Evolutionary conservation across 2,888 invertebrate genomes (phyloP), one percentile per base, ranked within the genome.

Genomic region (Cerastis rubricosa): DNA sequence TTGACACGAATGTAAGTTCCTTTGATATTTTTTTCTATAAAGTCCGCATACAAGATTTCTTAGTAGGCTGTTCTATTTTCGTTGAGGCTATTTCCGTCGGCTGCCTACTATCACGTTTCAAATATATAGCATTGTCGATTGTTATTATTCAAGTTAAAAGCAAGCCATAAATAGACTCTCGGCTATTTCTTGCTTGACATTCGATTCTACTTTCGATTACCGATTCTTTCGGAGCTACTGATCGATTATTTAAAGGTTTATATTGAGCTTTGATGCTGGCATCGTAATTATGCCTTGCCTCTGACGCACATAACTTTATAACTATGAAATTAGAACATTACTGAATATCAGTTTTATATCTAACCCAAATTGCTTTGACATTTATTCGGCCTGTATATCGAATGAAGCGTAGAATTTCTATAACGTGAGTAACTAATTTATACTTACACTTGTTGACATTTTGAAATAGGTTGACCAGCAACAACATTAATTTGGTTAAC

Each of bases 351-450:
- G 83, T 74, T 77, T 84, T 67, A 73, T 86, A 87, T 85, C 87
- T 88, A 85, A 86, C 88, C 86, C 73, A 82, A 88, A 88, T 88
- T 87, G 69, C 87, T 86, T 79, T 87, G 87, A 88, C 88, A 88
- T 88, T 88, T 85, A 76, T 81, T 74, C 85, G 80, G 75, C 87
- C 83, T 82, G 83, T 81, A 65, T 87, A 86, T 71, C 82, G 72
- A 88, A 86, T 85, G 81, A 78, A 73, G 68, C 80, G 80, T 87
- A 74, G 70, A 83, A 85, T 78, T 76, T 84, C 72, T 76, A 72
- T 74, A 74, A 72, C 54, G 66, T 65, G 63, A 74, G 51, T 78
- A 73, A 61, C 35, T 71, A 71, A 76, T 74, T 71, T 77, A 66
- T 49, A 61, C 43, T 51, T 45, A 59, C 17, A 67, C 59, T 29